Evolutionary conservation across 2,797 vertebrate genomes (phyloP).

Genomic region (Botia kubotai): DNA sequence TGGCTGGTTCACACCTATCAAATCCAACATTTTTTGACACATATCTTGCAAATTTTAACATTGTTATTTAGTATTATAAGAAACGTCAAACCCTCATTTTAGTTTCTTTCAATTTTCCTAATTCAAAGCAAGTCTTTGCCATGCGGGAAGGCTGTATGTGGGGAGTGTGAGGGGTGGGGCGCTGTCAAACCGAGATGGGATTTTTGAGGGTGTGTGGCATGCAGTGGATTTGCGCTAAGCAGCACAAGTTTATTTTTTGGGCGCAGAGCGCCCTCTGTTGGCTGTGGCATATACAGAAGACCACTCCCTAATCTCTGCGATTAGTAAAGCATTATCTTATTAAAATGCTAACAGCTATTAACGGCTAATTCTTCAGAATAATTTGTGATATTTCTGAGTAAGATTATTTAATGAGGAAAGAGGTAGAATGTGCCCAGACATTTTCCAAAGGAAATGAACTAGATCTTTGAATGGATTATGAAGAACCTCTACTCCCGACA

Average conservation of each 20-base stretch:
- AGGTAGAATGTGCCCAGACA: no score
- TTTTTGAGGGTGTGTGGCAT: slow-evolving; percentile 33
- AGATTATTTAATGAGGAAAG: no score
- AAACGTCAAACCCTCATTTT: background rate
- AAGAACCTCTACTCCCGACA: background rate
- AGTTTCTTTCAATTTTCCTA: background rate
- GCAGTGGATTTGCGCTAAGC: slow-evolving; percentile 48
- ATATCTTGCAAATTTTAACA: background rate
- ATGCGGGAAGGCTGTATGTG: background rate
- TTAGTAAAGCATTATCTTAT: background rate
- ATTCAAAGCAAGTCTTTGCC: background rate
- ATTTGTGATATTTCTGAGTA: background rate
- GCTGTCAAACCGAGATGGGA: slow-evolving; percentile 40
- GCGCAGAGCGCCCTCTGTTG: slow-evolving; percentile 57
- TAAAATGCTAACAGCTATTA: background rate
- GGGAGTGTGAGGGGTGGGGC: slow-evolving; percentile 56
- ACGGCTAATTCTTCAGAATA: no score
- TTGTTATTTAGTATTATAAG: background rate
- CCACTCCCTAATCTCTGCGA: slow-evolving; percentile 52
- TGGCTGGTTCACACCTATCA: background rate
- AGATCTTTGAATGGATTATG: background rate
- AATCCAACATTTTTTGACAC: background rate
- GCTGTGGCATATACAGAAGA: background rate
- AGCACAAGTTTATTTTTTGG: slow-evolving; percentile 15
- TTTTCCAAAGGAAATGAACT: no score